Evolutionary conservation across 2,888 invertebrate genomes (phyloP), one percentile per base, ranked within the genome.

Genomic region (Lochmaea crataegi): DNA sequence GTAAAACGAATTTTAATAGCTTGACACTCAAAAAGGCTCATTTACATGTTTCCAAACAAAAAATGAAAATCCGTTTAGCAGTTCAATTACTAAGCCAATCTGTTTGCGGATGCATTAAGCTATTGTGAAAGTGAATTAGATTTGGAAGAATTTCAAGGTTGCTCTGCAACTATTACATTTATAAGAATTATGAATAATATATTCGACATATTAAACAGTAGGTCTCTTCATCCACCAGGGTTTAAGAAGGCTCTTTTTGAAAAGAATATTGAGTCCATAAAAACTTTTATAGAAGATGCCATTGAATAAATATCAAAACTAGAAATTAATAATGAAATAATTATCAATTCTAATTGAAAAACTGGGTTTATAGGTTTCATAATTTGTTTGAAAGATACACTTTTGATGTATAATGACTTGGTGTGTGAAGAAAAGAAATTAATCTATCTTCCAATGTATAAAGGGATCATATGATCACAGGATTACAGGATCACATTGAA

Each of bases 1-100:
- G 26, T n/a, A 45, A 45, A 11, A 45, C 14, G 0, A 14, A 45
- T 14, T 45, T 45, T 45, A 12, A 11, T 45, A 14, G 14, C 14
- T 14, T 14, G 14, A 73, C 73, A 61, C 32, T 75, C 2, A 18
- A 71, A 57, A 56, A 26, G 65, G 22, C 38, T 1, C 75, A 75
- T 58, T 51, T 75, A 16, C 18, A 68, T 26, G 73, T 70, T 60
- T 67, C 56, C 56, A 73, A 75, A 66, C 65, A 68, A 65, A 72
- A 63, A 60, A 68, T 68, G 68, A 61, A 61, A 32, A 63, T 68
- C 6, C 42, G 51, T 42, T 60, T 68, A 9, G 68, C 65, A 32
- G 60, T 65, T 14, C 64, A 72, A 38, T 64, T 58, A 38, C 22
- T 72, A 4, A 72, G 72, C 16, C 12, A 57, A 45, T 63, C 56